phyloP scores from a whole-genome alignment of 1,140 invertebrate genomes.

The Eriocheir sinensis region DNA sequence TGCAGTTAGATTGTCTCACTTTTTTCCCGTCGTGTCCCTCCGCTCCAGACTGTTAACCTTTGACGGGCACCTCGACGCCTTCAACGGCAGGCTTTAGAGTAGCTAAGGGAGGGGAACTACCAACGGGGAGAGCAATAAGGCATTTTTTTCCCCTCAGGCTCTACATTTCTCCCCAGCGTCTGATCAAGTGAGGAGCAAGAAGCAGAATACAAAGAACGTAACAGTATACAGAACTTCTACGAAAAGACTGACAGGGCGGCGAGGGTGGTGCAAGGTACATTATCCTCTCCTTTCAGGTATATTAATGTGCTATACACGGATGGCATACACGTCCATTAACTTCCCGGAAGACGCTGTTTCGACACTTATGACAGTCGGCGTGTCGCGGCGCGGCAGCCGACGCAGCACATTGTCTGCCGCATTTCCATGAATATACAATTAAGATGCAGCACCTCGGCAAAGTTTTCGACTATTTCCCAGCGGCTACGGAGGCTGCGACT shows the following conservation, averaged over 20 bases:
- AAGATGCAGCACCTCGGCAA: background rate
- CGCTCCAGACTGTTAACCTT: too few relatives aligned
- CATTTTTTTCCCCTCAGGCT: too few relatives aligned
- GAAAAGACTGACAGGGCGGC: background rate
- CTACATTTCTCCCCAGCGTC: background rate
- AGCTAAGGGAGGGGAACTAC: background rate
- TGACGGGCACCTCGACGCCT: too few relatives aligned
- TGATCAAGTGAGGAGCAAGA: background rate
- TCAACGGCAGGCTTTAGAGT: background rate
- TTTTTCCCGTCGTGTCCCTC: too few relatives aligned
- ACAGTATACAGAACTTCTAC: background rate
- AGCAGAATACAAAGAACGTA: background rate
- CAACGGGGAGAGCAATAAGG: too few relatives aligned
- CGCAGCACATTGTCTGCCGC: background rate
- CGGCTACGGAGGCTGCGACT: background rate
- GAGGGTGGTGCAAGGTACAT: background rate
- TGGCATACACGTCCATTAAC: background rate
- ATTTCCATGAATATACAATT: constrained; percentile 17
- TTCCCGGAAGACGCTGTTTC: background rate
- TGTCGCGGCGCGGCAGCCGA: background rate
- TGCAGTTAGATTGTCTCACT: background rate
- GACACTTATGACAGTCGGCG: constrained; percentile 1
- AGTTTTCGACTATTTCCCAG: background rate
- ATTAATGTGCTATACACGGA: background rate
- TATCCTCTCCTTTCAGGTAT: background rate